These are phyloP conservation scores for Temnothorax curvispinosus DNA, from an alignment of 1,140 invertebrate genomes.

Conservation along the genomic window DNA sequence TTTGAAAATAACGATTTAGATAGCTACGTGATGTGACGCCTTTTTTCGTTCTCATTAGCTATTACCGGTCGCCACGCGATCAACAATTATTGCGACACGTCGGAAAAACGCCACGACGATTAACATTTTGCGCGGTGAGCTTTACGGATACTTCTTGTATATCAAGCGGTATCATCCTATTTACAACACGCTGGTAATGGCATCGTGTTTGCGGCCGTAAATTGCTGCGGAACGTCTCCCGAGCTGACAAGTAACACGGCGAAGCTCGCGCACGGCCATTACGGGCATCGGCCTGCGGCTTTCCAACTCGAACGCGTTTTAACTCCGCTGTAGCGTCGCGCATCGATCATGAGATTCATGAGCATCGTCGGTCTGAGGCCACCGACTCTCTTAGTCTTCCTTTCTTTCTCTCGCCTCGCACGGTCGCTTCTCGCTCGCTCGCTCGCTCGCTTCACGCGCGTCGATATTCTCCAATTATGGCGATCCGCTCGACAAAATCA, in stretches of 20 bases:
- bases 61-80: neutral
- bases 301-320: conserved; percentile 75
- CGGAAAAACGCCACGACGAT: conserved; percentile 16
- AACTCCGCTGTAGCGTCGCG: conserved; percentile 71
- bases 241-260: conserved; percentile 76
- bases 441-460: neutral
- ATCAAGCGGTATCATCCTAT: conserved; percentile 67
- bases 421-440: neutral
- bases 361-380: conserved; percentile 65
- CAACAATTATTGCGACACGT: neutral
- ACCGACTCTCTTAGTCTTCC: neutral
- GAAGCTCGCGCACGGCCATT: conserved; percentile 72
- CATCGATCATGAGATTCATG: conserved; percentile 81
- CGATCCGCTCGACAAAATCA: conserved; percentile 34
- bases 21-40: neutral
- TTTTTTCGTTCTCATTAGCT: neutral
- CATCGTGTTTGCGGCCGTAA: conserved; percentile 73
- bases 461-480: conserved; percentile 64
- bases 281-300: conserved; percentile 76
- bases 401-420: neutral
- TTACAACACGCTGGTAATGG: conserved; percentile 68
- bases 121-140: conserved; percentile 48
- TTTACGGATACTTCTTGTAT: conserved; percentile 33
- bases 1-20: neutral
- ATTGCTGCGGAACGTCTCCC: conserved; percentile 73